Evolutionary conservation across 2,888 invertebrate species (phyloP), one percentile per base, ranked within the genome.

Genomic region (Cryptosula pallasiana): DNA sequence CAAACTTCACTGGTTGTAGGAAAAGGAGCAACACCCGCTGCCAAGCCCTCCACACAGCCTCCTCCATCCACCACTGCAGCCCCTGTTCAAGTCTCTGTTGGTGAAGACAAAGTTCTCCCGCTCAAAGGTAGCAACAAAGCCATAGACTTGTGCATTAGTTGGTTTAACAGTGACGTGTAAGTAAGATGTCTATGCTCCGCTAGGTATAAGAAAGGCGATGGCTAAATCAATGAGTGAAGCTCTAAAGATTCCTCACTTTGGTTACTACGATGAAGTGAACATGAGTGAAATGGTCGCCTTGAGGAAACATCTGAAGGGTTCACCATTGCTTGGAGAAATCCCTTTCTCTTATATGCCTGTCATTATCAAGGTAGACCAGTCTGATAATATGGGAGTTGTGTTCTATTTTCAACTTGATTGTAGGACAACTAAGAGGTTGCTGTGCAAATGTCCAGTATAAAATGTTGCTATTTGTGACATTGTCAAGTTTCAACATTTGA

Each of bases 301-400:
- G 45, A 88, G 94, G 69, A 86, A 88, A 54, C 87, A 88, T 71
- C 84, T 94, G 1, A 92, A 91, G 79, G 74, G 75, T 1, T 75
- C 81, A 25, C 85, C 86, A 54, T 82, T 87, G 13, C 82, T 89
- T 55, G 76, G 81, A 27, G 87, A 91, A 72, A 79, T 94, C 0
- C 92, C 92, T 82, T 86, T 99, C 71, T 92, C 95, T 0, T 93
- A 92, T 78, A 91, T 98, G 92, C 97, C 99, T 3, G 92, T 99
- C 78, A 92, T 98, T 79, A 89, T 99, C 54, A 99, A 99, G 87
- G 87, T 83, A 71, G n/a, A n/a, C n/a, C n/a, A n/a, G n/a, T n/a
- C n/a, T n/a, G n/a, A n/a, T n/a, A n/a, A n/a, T n/a, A n/a, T n/a
- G n/a, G n/a, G n/a, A n/a, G n/a, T n/a, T n/a, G n/a, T n/a, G n/a